These are phyloP conservation scores for Cirrhinus mrigala DNA, from an alignment of 2,797 vertebrate species.

Conservation along the genomic window DNA sequence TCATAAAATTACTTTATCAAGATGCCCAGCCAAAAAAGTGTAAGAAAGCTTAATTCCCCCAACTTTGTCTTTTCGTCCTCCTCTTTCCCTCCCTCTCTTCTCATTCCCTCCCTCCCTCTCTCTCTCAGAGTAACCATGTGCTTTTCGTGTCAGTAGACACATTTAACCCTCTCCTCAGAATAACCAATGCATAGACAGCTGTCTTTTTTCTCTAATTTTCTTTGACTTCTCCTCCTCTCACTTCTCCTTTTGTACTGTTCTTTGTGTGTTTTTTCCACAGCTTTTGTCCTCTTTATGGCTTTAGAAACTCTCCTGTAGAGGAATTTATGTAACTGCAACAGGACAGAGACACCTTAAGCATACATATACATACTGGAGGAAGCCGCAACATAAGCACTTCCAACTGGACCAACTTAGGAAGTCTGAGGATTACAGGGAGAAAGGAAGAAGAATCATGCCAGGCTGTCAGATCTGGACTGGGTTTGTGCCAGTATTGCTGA, in stretches of 20 bases:
- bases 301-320: slow-evolving; percentile 27
- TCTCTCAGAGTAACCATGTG: slow-evolving; percentile 56
- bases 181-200: slow-evolving; percentile 55
- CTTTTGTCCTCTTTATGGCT: slow-evolving; percentile 49
- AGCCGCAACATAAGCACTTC: slow-evolving; percentile 48
- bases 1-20: slow-evolving; percentile 70
- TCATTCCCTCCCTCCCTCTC: slow-evolving; percentile 33
- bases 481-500: slow-evolving; percentile 65
- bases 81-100: slow-evolving; percentile 47
- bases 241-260: slow-evolving; percentile 48
- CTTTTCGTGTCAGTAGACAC: slow-evolving; percentile 54
- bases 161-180: slow-evolving; percentile 60
- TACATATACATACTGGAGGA: slow-evolving; percentile 45
- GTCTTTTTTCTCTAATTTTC: slow-evolving; percentile 37
- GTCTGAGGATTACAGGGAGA: slow-evolving; percentile 60
- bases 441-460: slow-evolving; percentile 67
- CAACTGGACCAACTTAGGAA: slow-evolving; percentile 45
- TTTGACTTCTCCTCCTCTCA: slow-evolving; percentile 3
- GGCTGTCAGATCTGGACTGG: slow-evolving; percentile 45
- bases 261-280: slow-evolving; percentile 51
- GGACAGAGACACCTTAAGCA: slow-evolving; percentile 45
- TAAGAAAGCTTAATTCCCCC: slow-evolving; percentile 41
- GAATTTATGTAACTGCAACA: slow-evolving; percentile 27
- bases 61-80: slow-evolving; percentile 46
- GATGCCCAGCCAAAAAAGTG: slow-evolving; percentile 64